Conservation (phyloP, 2,888 invertebrate genomes). For the Amiota minor region DNA sequence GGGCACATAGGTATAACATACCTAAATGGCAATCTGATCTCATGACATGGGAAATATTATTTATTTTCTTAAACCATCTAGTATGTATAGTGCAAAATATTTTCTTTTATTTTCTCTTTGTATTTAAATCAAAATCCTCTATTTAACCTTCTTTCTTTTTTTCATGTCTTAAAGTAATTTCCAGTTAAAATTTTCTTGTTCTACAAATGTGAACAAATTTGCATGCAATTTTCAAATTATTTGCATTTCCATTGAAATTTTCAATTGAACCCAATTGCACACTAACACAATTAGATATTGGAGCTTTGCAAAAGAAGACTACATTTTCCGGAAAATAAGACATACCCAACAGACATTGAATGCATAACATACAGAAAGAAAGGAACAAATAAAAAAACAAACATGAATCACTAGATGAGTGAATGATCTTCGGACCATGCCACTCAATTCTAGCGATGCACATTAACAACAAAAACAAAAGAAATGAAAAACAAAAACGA, state of each 20-base stretch:
- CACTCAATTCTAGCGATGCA: constrained; percentile 4
- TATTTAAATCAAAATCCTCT: too few relatives aligned
- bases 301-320: constrained; percentile 40
- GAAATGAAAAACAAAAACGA: constrained; percentile 33
- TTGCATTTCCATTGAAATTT: constrained; percentile 12
- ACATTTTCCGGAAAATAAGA: constrained; percentile 33
- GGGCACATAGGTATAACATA: too few relatives aligned
- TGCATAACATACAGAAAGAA: constrained; percentile 8
- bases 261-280: constrained; percentile 43
- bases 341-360: constrained; percentile 9
- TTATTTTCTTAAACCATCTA: too few relatives aligned
- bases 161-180: too few relatives aligned
- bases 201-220: constrained; percentile 22
- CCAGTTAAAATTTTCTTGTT: too few relatives aligned
- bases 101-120: too few relatives aligned
- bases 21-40: too few relatives aligned
- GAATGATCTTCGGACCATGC: too few relatives aligned
- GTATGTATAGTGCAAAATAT: too few relatives aligned
- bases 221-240: constrained; percentile 23
- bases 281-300: constrained; percentile 61
- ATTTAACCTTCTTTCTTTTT: too few relatives aligned
- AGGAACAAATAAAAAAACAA: constrained; percentile 31
- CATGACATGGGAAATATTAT: too few relatives aligned
- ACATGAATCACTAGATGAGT: constrained; percentile 49
- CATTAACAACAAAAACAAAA: constrained; percentile 23